Base-by-base conservation (phyloP, 1,140 invertebrate genomes). In the Leptopilina boulardi region DNA sequence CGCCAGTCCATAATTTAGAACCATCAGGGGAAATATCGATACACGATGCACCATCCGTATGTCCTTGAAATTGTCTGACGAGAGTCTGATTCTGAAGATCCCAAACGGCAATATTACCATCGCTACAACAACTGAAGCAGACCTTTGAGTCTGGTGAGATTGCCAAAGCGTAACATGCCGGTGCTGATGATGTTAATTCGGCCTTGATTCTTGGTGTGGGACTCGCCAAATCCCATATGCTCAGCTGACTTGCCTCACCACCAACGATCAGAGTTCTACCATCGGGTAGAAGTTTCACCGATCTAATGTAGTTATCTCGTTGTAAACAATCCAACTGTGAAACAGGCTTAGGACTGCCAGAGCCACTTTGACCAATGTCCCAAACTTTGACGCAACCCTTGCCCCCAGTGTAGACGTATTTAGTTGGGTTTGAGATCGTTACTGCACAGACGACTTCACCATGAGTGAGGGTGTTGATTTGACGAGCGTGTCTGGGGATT, bases 61-160 rank as follows among this genome's bases (percentile, higher is more conserved):
- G 98, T 0, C 89, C 98, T 94, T 94, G 97, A 91, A 98, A 97
- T 88, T 98, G 97, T 82, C 97, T 92, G 42, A 99, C 97, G 82
- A 99, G 91, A 3, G 95, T 95, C 91, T 99, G 97, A 91, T 98
- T 99, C 88, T 98, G 97, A 0, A 99, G 91, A 91, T 99, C 98
- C 97, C 98, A 99, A 19, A 99, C 97, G 3, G 97, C 96, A 80
- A 99, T 99, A 89, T 98, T 97, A 23, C 98, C 98, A 91, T 99
- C 98, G 80, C 97, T 98, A 92, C 98, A 99, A 91, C 98, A 99
- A 87, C 97, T 98, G 91, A 98, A 99, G 92, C 98, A 99, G 84
- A 96, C 96, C 92, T 98, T 98, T 0, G 96, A 97, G 85, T 98
- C 97, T 0, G 96, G 96, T 76, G 95, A 96, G 75, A 98, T 97